A percentile compares a stretch with the other conserved stretches of the same genome.
These are phyloP conservation scores for Agrochola macilenta DNA, from an alignment of 2,888 invertebrate species.

Conservation along the genomic window DNA sequence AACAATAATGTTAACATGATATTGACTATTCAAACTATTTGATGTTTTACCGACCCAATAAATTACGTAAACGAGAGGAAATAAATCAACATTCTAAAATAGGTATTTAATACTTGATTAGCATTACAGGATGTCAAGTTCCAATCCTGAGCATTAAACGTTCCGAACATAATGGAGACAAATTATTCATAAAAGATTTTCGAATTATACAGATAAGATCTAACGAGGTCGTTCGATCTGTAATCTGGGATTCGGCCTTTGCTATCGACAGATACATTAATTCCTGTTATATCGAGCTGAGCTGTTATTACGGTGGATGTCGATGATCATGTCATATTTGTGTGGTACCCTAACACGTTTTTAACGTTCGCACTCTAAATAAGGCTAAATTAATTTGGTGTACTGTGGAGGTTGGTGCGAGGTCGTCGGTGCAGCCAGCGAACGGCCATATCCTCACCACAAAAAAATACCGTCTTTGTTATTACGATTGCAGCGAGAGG, in stretches of 20 bases:
- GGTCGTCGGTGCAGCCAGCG: slow-evolving; percentile 69
- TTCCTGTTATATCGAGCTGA: slow-evolving; percentile 65
- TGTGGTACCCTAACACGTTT: slow-evolving; percentile 72
- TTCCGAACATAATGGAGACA: slow-evolving; percentile 72
- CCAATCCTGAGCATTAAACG: slow-evolving; percentile 59
- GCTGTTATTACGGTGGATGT: slow-evolving; percentile 50
- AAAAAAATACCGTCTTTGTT: slow-evolving; percentile 75
- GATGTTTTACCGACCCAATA: slow-evolving; percentile 58
- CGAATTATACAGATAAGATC: slow-evolving; percentile 75
- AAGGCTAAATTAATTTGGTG: slow-evolving; percentile 79
- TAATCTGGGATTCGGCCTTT: slow-evolving; percentile 78
- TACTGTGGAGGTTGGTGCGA: slow-evolving; percentile 71
- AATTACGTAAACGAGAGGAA: slow-evolving; percentile 46
- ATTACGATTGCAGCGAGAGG: slow-evolving; percentile 74
- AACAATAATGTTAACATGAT: slow-evolving; percentile 47
- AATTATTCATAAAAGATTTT: slow-evolving; percentile 77
- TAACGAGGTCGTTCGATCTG: slow-evolving; percentile 74
- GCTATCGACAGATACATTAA: slow-evolving; percentile 71
- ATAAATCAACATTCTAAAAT: slow-evolving; percentile 64
- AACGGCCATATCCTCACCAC: slow-evolving; percentile 69
- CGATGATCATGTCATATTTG: slow-evolving; percentile 53
- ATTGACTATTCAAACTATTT: slow-evolving; percentile 40
- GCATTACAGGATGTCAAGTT: slow-evolving; percentile 67
- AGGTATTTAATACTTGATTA: slow-evolving; percentile 62
- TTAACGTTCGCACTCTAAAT: slow-evolving; percentile 76